Evolutionary conservation across 2,797 vertebrate genomes (phyloP), one percentile per base, ranked within the genome.

Genomic region (Helicolenus hilgendorfi): DNA sequence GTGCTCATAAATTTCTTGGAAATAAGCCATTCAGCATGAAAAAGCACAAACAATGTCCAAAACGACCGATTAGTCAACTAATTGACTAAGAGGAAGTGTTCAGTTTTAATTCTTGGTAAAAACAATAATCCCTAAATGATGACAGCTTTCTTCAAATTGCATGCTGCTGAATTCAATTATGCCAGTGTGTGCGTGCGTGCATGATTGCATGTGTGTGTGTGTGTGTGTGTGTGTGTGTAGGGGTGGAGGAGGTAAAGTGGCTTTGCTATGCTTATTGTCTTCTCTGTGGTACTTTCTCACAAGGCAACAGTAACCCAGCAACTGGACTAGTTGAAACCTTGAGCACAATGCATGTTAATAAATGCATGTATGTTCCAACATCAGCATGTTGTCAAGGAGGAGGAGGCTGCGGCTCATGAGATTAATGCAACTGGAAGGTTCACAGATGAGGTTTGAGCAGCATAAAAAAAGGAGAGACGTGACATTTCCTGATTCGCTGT

Each of bases 231-330:
- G 41, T 45, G 11, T 69, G 24, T 18, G 36, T 1, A n/a, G 7
- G 58, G 33, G 45, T 29, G 65, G 45, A 49, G 83, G 72, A 63
- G 82, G 36, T 22, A 68, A 68, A 45, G 71, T 75, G 35, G 79
- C 80, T 73, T 89, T 72, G 74, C 79, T 81, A 29, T 73, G 73
- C 69, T 69, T 82, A 72, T 86, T 81, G 81, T 87, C 75, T 67
- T 33, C 87, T 86, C 81, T 78, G 49, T 88, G 75, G 75, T 87
- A 77, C 69, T 80, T 94, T 89, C 90, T 83, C 84, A 75, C 91
- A 87, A 89, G 72, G 97, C 97, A 97, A 97, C 97, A 94, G 97
- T 96, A 96, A 95, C 97, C 96, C 97, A 95, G 98, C 97, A 98
- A 98, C 98, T 97, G 95, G 94, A 90, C 35, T 49, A 49, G 45